Conservation (phyloP, 2,797 vertebrate species). For the Notamacropus eugenii region DNA sequence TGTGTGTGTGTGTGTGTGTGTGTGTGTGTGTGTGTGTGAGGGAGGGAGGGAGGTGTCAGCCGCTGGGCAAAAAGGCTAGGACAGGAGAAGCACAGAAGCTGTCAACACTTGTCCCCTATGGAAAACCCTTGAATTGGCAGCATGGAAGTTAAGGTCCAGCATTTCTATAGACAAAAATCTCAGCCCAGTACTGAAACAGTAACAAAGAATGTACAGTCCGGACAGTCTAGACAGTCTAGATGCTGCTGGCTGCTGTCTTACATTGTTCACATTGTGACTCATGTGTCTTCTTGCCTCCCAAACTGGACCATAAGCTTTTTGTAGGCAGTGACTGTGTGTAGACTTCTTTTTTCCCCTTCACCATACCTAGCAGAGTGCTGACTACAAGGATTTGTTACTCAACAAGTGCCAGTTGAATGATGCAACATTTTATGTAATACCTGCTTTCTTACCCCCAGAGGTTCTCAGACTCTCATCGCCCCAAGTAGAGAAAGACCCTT, state of each 20-base stretch:
- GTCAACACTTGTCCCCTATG: neutral
- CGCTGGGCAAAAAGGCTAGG: neutral
- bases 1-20: neutral
- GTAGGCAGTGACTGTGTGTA: neutral
- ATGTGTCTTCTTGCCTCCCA: neutral
- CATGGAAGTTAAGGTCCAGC: neutral
- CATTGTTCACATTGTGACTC: neutral
- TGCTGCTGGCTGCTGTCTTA: conserved; percentile 7
- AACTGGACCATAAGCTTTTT: neutral
- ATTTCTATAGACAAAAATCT: conserved; percentile 32
- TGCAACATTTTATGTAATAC: neutral
- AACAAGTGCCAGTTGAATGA: neutral
- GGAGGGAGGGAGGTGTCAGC: no score
- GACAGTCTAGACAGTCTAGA: neutral
- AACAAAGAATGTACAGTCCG: neutral
- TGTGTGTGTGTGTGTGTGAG: no score
- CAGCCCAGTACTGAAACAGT: neutral
- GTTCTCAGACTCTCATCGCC: neutral
- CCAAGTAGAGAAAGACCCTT: neutral
- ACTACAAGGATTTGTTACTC: neutral
- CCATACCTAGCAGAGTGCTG: neutral
- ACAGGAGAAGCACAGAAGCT: neutral
- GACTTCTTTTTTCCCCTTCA: neutral
- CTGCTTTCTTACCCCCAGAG: neutral
- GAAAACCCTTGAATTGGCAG: neutral